Base-by-base conservation (phyloP, 1,140 invertebrate genomes). In the Triops cancriformis region DNA sequence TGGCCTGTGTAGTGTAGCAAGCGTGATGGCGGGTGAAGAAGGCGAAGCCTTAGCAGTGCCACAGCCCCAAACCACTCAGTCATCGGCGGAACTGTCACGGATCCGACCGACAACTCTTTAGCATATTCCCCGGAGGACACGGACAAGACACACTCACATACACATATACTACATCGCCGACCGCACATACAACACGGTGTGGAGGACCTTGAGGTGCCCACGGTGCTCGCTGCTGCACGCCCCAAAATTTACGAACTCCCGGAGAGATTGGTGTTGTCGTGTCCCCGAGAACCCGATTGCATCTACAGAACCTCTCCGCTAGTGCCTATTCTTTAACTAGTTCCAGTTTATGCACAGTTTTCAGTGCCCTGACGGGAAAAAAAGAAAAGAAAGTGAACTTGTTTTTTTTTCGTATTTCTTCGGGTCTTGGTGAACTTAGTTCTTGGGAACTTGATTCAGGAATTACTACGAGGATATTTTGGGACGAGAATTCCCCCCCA, bases 21-120 rank as follows among this genome's bases (percentile, higher is more conserved):
- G 51, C 51, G 51, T 64, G 51, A 64, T 64, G 51, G 51, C 51
- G 51, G 51, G 51, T 64, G 51, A 64, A 64, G 51, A 64, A 64
- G 51, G 51, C 51, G 51, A 64, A 64, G 51, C 51, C 51, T 64
- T 64, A 64, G 51, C 51, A 64, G 51, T 64, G 51, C 51, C 51
- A 64, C 51, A 64, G 51, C 51, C 51, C 51, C 51, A 64, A 64
- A 64, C 51, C 51, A 64, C 51, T 64, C 51, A 64, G 51, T 64
- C 51, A 64, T 64, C 51, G 51, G 51, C 51, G 51, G 51, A 64
- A 64, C 51, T 64, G 51, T 64, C 51, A 64, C 51, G 51, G 51
- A 64, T 64, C 51, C 51, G 51, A 64, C 51, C 51, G 51, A 64
- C 51, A 64, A 64, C 51, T 64, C 51, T 64, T 64, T 64, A 64